Evolutionary conservation across 2,797 vertebrate species (phyloP).

Genomic region (Mormyrus proboscirostris): DNA sequence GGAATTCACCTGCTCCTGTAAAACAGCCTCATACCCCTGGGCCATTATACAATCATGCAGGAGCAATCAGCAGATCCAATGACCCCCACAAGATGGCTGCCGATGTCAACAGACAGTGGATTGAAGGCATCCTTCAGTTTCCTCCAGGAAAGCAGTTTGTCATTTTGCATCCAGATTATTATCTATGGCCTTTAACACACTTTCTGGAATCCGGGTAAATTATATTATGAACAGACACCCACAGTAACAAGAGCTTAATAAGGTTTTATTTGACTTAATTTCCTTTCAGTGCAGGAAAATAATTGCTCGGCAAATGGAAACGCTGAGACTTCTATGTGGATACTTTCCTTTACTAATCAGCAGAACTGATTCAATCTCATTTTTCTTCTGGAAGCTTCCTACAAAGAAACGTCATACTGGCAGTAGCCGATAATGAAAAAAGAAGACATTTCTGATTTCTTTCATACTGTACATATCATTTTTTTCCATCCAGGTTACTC

Average conservation of each 20-base stretch:
- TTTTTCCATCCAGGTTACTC: neutral
- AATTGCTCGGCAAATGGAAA: neutral
- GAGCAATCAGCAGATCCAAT: neutral
- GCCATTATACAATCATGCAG: neutral
- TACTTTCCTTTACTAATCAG: neutral
- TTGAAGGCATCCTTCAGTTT: neutral
- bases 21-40: neutral
- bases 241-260: neutral
- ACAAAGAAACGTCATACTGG: neutral
- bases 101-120: neutral
- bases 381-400: neutral
- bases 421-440: neutral
- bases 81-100: neutral
- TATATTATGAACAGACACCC: neutral
- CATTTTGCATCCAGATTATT: neutral
- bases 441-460: neutral
- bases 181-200: neutral
- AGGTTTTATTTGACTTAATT: neutral
- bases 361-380: neutral
- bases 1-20: neutral
- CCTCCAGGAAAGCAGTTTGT: neutral
- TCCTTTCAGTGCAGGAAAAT: slow-evolving; percentile 3
- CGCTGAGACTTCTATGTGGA: neutral
- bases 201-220: neutral
- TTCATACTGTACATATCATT: no score